Percentiles rank a stretch among this genome's conserved stretches.
Conservation (phyloP, 1,140 invertebrate species). For the Idris sp. region DNA sequence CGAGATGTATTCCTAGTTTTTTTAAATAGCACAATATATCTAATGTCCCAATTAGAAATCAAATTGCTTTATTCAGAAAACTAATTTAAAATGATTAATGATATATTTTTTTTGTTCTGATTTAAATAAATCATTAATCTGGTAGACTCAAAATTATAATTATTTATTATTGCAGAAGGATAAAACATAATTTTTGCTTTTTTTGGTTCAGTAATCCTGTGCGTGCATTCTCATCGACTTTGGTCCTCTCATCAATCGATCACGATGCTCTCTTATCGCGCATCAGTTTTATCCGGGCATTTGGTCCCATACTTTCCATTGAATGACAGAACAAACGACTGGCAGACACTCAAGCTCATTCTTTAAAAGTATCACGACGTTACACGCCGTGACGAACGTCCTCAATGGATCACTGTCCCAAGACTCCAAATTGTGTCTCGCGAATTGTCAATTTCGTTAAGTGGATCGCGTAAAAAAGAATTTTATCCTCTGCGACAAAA, state of each 20-base stretch:
- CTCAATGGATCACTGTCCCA: slow-evolving; percentile 30
- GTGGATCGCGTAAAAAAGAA: slow-evolving; percentile 27
- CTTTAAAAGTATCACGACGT: slow-evolving; percentile 55
- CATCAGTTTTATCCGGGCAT: slow-evolving; percentile 52
- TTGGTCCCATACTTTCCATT: slow-evolving; percentile 46
- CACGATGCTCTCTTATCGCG: slow-evolving; percentile 44
- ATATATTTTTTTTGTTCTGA: too few species aligned
- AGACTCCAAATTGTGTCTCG: slow-evolving; percentile 42
- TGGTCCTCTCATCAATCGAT: slow-evolving; percentile 50
- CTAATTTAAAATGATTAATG: too few species aligned
- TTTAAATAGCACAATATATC: too few species aligned
- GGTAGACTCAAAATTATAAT: too few species aligned
- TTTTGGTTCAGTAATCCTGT: too few species aligned
- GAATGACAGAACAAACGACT: slow-evolving; percentile 58
- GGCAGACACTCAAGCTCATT: slow-evolving; percentile 46
- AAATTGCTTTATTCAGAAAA: too few species aligned
- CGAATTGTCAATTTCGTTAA: slow-evolving; percentile 54
- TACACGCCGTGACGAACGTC: slow-evolving; percentile 39
- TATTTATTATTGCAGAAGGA: too few species aligned
- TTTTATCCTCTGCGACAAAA: too few species aligned
- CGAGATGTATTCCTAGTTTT: too few species aligned
- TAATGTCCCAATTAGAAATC: too few species aligned
- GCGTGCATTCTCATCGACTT: slow-evolving; percentile 49
- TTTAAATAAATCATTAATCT: too few species aligned
- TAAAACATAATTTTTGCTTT: too few species aligned